These are phyloP conservation scores for Philypnodon macrostomus DNA, from an alignment of 2,797 vertebrate species.

Conservation along the genomic window DNA sequence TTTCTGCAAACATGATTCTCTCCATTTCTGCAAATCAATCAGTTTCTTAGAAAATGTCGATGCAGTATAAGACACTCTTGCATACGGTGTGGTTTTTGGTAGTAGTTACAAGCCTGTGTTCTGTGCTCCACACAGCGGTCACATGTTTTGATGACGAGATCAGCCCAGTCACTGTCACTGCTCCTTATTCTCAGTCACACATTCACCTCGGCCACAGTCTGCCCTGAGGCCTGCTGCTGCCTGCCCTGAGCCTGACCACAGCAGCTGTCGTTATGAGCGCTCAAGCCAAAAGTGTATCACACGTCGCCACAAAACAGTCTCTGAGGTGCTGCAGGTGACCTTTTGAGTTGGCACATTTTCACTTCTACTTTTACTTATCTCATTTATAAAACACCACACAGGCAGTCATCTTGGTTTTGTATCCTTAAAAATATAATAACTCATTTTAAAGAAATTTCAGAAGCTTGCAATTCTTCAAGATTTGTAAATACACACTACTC, in stretches of 20 bases:
- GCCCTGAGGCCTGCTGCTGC: background rate
- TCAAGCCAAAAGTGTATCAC: background rate
- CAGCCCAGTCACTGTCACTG: background rate
- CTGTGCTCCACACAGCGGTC: too few relatives aligned
- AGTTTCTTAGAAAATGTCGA: background rate
- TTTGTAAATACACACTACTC: too few relatives aligned
- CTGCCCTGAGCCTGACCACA: conserved; percentile 27
- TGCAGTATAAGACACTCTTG: background rate
- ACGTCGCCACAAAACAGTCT: too few relatives aligned
- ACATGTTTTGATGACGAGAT: background rate
- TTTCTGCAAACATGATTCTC: background rate
- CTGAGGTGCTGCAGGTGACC: conserved; percentile 24
- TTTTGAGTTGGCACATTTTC: conserved; percentile 5
- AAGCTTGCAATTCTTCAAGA: too few relatives aligned
- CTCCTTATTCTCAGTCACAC: background rate
- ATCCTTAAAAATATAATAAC: too few relatives aligned
- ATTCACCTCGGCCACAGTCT: background rate
- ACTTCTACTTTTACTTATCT: too few relatives aligned
- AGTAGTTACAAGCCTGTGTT: background rate
- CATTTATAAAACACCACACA: too few relatives aligned
- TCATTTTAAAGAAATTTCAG: too few relatives aligned
- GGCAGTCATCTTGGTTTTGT: background rate
- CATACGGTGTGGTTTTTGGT: conserved; percentile 7
- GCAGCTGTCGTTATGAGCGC: conserved; percentile 10
- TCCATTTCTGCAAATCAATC: background rate